Base-by-base conservation (phyloP, 2,797 vertebrate species). In the Gambelia wislizenii region DNA sequence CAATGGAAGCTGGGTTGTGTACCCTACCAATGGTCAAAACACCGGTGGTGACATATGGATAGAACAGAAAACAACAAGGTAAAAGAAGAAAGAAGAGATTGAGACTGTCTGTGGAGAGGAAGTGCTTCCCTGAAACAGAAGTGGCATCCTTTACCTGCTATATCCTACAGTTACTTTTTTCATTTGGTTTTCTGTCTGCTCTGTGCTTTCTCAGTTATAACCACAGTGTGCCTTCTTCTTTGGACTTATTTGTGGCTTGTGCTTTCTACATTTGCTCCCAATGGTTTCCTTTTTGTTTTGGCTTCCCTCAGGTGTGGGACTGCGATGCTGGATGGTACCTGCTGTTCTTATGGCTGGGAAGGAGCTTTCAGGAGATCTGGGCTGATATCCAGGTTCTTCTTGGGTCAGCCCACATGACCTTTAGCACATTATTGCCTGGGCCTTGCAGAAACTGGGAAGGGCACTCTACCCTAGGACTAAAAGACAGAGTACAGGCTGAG, bases 381-480 rank as follows among this genome's bases (percentile, higher is more conserved):
- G 84, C 67, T 54, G n/a, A 18, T 86, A 30, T 86, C 79, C 56
- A 89, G 4, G 36, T 36, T 56, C 47, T 44, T 39, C 30, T 83
- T 82, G 54, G 70, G 44, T 30, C 25, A 74, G 2, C 13, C 7
- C 25, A 10, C 16, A 39, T 54, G 67, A 86, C 72, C 84, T 86
- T 89, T 70, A 54, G 80, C 1, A 67, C 14, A 6, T 69, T 72
- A 30, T 69, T 72, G 13, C 74, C 61, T 9, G 10, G 20, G 49
- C 13, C 70, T 39, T 80, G 76, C 33, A 86, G 84, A 76, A 89
- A 83, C 5, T 6, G 33, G 59, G 75, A 74, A 83, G 59, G 27
- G n/a, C 39, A 56, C 74, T 80, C 64, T 79, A 47, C 20, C 30
- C 27, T 49, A 47, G 69, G 10, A 36, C 36, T 12, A 86, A 75